Evolutionary conservation across 2,797 vertebrate species (phyloP).

Genomic region (Notolepis coatsorum): DNA sequence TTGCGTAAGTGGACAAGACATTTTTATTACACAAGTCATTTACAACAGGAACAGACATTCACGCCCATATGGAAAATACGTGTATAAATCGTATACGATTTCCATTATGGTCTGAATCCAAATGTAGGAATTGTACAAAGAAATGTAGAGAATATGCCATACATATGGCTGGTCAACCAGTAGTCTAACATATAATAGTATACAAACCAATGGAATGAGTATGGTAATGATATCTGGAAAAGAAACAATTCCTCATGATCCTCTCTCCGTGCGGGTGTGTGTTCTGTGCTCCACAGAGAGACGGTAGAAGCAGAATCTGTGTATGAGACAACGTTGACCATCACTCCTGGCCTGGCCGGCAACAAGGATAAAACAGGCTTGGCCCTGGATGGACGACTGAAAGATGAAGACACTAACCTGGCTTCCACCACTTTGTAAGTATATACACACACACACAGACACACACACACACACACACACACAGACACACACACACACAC

Average conservation of each 20-base stretch:
- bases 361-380: constrained; percentile 90
- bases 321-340: constrained; percentile 63
- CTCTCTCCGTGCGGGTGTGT: background rate
- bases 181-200: too few species aligned
- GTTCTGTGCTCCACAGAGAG: constrained; percentile 63
- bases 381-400: constrained; percentile 89
- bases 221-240: too few species aligned
- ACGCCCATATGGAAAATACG: too few species aligned
- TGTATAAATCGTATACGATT: too few species aligned
- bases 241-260: too few species aligned
- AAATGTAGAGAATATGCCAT: too few species aligned
- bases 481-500: background rate
- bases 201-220: too few species aligned
- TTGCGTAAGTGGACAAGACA: constrained; percentile 76
- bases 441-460: background rate
- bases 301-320: constrained; percentile 68
- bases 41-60: too few species aligned
- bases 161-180: too few species aligned
- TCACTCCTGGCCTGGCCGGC: constrained; percentile 76
- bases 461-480: background rate
- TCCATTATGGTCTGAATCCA: too few species aligned
- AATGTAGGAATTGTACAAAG: too few species aligned
- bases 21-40: too few species aligned
- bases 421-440: constrained; percentile 89
- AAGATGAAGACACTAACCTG: constrained; percentile 92